phyloP scores from a whole-genome alignment of 2,113 vertebrate genomes.

The Nanorana parkeri region DNA sequence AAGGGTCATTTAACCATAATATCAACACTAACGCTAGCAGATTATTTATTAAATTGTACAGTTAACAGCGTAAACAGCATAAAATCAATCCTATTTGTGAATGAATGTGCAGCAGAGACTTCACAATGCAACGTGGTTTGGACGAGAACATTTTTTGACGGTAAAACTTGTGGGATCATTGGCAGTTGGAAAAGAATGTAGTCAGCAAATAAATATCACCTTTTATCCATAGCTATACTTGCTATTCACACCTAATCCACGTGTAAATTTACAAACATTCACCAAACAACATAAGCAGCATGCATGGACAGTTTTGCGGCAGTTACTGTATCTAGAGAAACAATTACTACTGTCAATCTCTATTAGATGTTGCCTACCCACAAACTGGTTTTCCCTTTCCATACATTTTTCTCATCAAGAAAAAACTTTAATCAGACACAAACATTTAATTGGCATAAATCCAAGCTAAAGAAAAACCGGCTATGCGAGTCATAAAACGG shows the following conservation, averaged over 20 bases:
- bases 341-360: neutral
- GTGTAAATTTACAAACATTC: neutral
- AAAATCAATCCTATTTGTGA: too few species aligned
- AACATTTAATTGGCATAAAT: conserved; percentile 18
- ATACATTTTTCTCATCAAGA: conserved; percentile 11
- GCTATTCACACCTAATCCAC: neutral
- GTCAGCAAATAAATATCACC: too few species aligned
- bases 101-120: too few species aligned
- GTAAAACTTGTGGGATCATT: too few species aligned
- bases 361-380: neutral
- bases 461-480: conserved; percentile 17
- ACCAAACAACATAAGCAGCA: neutral
- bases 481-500: conserved; percentile 10
- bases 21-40: too few species aligned
- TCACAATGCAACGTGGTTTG: too few species aligned
- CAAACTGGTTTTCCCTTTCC: neutral
- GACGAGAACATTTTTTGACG: too few species aligned
- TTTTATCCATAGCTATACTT: neutral
- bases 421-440: neutral
- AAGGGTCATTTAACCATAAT: too few species aligned
- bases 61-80: too few species aligned
- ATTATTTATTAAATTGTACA: too few species aligned
- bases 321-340: neutral
- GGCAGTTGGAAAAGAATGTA: too few species aligned
- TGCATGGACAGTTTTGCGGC: neutral